Evolutionary conservation across 1,140 invertebrate genomes (phyloP).

Genomic region (Apis laboriosa): DNA sequence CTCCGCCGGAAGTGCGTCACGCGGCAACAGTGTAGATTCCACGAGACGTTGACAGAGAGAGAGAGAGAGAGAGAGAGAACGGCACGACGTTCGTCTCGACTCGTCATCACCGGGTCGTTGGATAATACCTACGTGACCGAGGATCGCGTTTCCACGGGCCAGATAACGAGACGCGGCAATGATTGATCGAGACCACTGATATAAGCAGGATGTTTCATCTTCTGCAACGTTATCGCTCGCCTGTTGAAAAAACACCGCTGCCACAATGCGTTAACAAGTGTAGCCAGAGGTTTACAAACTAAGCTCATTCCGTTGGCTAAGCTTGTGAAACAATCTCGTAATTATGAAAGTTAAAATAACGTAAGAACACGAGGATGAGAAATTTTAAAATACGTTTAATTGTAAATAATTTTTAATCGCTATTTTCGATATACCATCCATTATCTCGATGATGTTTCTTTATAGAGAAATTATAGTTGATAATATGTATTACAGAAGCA

Average conservation of each 20-base stretch:
- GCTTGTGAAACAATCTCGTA: no score
- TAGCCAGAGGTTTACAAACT: no score
- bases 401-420: no score
- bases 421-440: no score
- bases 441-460: no score
- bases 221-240: background rate
- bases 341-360: no score
- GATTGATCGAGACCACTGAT: constrained; percentile 34
- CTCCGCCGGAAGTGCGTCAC: constrained; percentile 77
- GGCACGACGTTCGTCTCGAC: constrained; percentile 36
- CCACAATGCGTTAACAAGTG: background rate
- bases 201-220: background rate
- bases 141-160: constrained; percentile 9
- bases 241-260: background rate
- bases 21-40: constrained; percentile 63
- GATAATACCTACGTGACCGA: constrained; percentile 36
- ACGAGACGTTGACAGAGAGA: constrained; percentile 48
- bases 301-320: no score
- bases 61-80: background rate
- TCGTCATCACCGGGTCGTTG: constrained; percentile 13
- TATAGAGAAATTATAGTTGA: no score
- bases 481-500: no score
- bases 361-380: no score
- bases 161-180: constrained; percentile 7
- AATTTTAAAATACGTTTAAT: no score